Evolutionary conservation across 2,797 vertebrate species (phyloP), one percentile per base, ranked within the genome.

Genomic region (Manis pentadactyla): DNA sequence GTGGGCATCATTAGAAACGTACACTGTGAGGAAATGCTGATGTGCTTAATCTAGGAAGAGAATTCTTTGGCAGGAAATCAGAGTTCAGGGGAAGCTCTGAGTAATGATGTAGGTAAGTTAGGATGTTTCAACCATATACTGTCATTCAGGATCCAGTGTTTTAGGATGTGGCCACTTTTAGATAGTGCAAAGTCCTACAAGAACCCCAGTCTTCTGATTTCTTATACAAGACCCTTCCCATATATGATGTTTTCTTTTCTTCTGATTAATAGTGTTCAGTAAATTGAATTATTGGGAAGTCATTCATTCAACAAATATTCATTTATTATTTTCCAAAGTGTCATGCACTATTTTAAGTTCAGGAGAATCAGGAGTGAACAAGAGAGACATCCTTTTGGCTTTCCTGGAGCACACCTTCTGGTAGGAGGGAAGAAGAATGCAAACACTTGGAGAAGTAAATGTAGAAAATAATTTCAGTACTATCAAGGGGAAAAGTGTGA

Each of bases 301-400:
- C 19, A 19, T 69, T 82, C 82, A 89, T 57, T 79, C 29, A 86
- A 23, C 14, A 94, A 75, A 73, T 63, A 92, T 59, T 90, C 86
- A 63, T 75, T 57, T n/a, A 86, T 64, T 75, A 64, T 0, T 66
- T 89, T 83, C 61, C 61, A 77, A 18, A 57, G 29, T 82, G 19
- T 12, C n/a, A 1, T 46, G 55, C 3, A 19, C 3, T 74, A 23
- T 69, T 90, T 93, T 71, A 96, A 61, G 23, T 85, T 84, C 23
- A 51, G 42, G 42, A 81, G 29, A 74, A 5, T 8, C 17, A 66
- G 15, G 37, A 61, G 75, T 82, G 25, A 86, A 74, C 31, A 61
- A 74, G 29, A 63, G 15, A 55, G 68, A n/a, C 19, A 79, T 61
- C 61, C 5, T 79, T 4, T 61, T 51, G 63, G 31, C 4, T 51